Evolutionary conservation across 1,140 invertebrate genomes (phyloP), one percentile per base, ranked within the genome.

Genomic region (Gonatopus flavifemur): DNA sequence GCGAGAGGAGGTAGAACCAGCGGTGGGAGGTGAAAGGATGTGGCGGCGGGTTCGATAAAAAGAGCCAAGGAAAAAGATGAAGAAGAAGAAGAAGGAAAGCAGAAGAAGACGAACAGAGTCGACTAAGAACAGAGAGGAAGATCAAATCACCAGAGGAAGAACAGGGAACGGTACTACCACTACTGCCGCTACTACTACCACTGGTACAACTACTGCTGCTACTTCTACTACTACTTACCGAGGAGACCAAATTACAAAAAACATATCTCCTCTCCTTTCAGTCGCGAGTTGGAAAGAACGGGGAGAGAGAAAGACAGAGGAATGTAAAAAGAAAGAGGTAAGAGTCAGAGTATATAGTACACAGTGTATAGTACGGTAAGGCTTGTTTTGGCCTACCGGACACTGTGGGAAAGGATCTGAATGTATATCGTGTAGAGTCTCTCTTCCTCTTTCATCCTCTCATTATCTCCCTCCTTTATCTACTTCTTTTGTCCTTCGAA

Each of bases 401-500:
- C 69, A 71, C 71, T 72, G 72, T 74, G 73, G 71, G 72, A 74
- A 74, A 67, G 43, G 52, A 62, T 65, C 60, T 60, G 59, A 66
- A 69, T 66, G 61, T 59, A 59, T 39, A 55, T 57, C 57, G n/a
- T n/a, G n/a, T n/a, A n/a, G n/a, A n/a, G n/a, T n/a, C 46, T 49
- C 39, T 28, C 28, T 21, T 3, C 10, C 13, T 20, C 19, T 20
- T 18, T 21, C 39, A 3, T 24, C 44, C 25, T 31, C 20, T 6
- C 18, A n/a, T n/a, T n/a, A n/a, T 24, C 41, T 33, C 19, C 5
- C 15, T 24, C 46, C 8, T n/a, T n/a, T n/a, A n/a, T n/a, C 28
- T 28, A 13, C 15, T 28, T n/a, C 20, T 40, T 25, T n/a, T 38
- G 13, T 39, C 21, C 18, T 22, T 22, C 7, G 35, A 15, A 36